Percentiles rank a stretch among this genome's conserved stretches.
Evolutionary conservation across 2,888 invertebrate genomes (phyloP).

Genomic region (Diloba caeruleocephala): DNA sequence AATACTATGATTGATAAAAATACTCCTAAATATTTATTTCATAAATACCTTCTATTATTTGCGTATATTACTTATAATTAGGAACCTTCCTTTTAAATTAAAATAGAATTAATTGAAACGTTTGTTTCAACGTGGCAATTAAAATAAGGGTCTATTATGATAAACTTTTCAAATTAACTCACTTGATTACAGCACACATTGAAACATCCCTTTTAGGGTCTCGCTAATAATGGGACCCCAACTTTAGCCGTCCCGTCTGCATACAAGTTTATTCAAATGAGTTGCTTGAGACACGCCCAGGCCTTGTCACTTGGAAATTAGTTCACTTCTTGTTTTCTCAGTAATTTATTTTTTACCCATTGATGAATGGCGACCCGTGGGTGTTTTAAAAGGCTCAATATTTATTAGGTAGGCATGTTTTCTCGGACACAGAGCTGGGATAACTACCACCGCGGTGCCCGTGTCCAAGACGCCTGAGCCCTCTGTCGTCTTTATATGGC

Average conservation of each 20-base stretch:
- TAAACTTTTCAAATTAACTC: conserved; percentile 33
- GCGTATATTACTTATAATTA: neutral
- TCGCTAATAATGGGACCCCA: conserved; percentile 33
- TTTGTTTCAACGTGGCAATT: neutral
- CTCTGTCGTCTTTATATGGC: too few species aligned
- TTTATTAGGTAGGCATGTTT: too few species aligned
- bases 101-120: neutral
- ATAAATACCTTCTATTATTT: neutral
- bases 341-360: too few species aligned
- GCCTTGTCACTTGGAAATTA: conserved; percentile 43
- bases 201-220: conserved; percentile 4
- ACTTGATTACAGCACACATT: conserved; percentile 13
- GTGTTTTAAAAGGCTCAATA: too few species aligned
- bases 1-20: too few species aligned
- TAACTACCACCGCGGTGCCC: too few species aligned
- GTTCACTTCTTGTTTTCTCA: conserved; percentile 34
- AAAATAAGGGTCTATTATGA: conserved; percentile 2
- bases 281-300: conserved; percentile 41
- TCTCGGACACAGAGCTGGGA: too few species aligned
- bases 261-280: conserved; percentile 48
- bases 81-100: neutral
- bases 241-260: conserved; percentile 38
- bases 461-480: too few species aligned
- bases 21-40: too few species aligned
- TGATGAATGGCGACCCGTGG: too few species aligned